Conservation (phyloP, 2,113 vertebrate genomes). For the Gasterosteus nipponicus region DNA sequence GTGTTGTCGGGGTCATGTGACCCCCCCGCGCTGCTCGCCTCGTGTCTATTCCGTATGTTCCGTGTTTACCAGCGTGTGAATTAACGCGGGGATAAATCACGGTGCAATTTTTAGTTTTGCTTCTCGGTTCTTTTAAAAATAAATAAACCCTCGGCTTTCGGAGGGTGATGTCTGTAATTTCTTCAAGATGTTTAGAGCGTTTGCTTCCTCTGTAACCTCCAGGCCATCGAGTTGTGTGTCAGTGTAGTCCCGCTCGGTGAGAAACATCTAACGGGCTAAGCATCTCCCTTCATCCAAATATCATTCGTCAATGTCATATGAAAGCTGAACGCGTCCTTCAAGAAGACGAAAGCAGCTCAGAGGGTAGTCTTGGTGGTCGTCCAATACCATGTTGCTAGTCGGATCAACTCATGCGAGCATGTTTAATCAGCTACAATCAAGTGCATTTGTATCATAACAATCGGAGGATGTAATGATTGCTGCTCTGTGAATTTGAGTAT, state of each 20-base stretch:
- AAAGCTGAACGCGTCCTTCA: slow-evolving; percentile 74
- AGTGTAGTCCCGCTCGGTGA: slow-evolving; percentile 68
- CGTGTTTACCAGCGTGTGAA: slow-evolving; percentile 65
- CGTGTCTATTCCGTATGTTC: slow-evolving; percentile 44
- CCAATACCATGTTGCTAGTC: slow-evolving; percentile 68
- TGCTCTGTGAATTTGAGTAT: slow-evolving; percentile 47
- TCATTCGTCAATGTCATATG: slow-evolving; percentile 81
- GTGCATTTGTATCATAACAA: slow-evolving; percentile 69
- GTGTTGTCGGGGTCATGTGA: slow-evolving; percentile 42
- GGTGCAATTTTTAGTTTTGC: slow-evolving; percentile 69
- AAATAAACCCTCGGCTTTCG: slow-evolving; percentile 73
- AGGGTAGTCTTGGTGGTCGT: slow-evolving; percentile 65
- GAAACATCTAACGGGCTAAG: slow-evolving; percentile 76
- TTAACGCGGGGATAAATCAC: slow-evolving; percentile 61
- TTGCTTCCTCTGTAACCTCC: slow-evolving; percentile 64
- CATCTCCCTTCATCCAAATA: slow-evolving; percentile 79
- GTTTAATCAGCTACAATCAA: slow-evolving; percentile 78
- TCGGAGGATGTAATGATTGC: slow-evolving; percentile 60
- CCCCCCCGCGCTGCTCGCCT: slow-evolving; percentile 27
- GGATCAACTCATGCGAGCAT: slow-evolving; percentile 66
- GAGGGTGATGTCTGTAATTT: slow-evolving; percentile 75
- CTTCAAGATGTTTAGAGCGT: slow-evolving; percentile 80
- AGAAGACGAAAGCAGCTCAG: slow-evolving; percentile 63
- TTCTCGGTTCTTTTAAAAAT: slow-evolving; percentile 74
- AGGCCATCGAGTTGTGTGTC: slow-evolving; percentile 70